Base-by-base conservation (phyloP, 2,888 invertebrate genomes). In the Ormyrus rosae region DNA sequence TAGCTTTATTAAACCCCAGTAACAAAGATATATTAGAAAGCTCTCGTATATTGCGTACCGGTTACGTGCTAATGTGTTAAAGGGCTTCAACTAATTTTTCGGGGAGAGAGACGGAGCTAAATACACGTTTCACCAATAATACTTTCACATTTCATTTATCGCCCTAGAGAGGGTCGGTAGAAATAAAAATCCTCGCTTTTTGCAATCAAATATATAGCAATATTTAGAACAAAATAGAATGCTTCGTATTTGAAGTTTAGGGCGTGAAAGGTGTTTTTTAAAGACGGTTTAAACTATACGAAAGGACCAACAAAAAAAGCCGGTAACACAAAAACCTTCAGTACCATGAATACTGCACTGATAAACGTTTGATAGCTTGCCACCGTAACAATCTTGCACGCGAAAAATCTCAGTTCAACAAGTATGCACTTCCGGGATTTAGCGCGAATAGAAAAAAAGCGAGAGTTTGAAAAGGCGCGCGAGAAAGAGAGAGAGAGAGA, bases 21-120 rank as follows among this genome's bases (percentile, higher is more conserved):
- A 19, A 19, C 2, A 19, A 19, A 64, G 61, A 73, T 73, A 46
- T 64, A 73, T 64, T 19, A 50, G 56, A 13, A 65, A 56, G 48
- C 64, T 56, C 65, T 19, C 48, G 58, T 19, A 19, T 19, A 19
- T 67, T 74, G 67, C 46, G 48, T 74, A 19, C 65, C 7, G 50
- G 56, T 58, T 74, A 74, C 74, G 76, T 69, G 69, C 61, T 69
- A 69, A 69, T 76, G 69, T 53, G 64, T 53, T 76, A 76, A 69
- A 76, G 61, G 68, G 74, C 58, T 6, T n/a, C 65, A 65, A 73
- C 73, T 69, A 76, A 76, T 76, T 76, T 19, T 19, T 76, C 46
- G 48, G 19, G 61, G 61, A 61, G 61, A 68, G 53, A 55, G 53
- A 19, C 46, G 46, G 63, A 4, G 63, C 19, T 19, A 63, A 60